phyloP scores from a whole-genome alignment of 2,113 vertebrate species.

The Gasterosteus aculeatus region DNA sequence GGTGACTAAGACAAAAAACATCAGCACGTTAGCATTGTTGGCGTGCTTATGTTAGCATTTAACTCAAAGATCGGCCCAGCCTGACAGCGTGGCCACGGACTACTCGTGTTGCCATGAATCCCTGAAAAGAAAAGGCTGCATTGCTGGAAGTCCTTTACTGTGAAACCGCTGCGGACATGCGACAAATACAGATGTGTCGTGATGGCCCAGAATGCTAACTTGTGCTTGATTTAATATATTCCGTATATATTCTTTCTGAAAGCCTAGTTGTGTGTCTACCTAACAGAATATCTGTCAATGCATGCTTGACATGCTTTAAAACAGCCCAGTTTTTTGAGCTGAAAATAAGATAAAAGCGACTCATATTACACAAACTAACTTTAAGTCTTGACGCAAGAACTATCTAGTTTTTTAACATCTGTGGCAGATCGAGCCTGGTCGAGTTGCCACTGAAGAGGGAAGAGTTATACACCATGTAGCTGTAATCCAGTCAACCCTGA shows the following conservation, averaged over 20 bases:
- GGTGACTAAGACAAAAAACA: neutral
- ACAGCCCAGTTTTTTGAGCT: neutral
- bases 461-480: conserved; percentile 9
- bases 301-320: neutral
- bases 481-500: conserved; percentile 19
- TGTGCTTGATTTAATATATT: neutral
- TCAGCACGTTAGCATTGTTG: neutral
- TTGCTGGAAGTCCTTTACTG: neutral
- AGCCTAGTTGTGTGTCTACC: neutral
- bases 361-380: neutral
- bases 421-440: neutral
- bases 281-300: neutral
- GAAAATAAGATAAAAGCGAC: conserved; percentile 1
- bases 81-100: neutral
- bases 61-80: neutral
- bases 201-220: neutral
- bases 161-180: neutral
- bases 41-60: neutral
- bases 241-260: neutral
- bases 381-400: neutral
- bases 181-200: neutral
- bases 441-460: conserved; percentile 10
- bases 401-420: no score
- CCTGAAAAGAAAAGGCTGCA: neutral
- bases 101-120: neutral